A percentile compares a stretch with the other conserved stretches of the same genome.
Conservation (phyloP, 2,797 vertebrate species). For the Fringilla coelebs region DNA sequence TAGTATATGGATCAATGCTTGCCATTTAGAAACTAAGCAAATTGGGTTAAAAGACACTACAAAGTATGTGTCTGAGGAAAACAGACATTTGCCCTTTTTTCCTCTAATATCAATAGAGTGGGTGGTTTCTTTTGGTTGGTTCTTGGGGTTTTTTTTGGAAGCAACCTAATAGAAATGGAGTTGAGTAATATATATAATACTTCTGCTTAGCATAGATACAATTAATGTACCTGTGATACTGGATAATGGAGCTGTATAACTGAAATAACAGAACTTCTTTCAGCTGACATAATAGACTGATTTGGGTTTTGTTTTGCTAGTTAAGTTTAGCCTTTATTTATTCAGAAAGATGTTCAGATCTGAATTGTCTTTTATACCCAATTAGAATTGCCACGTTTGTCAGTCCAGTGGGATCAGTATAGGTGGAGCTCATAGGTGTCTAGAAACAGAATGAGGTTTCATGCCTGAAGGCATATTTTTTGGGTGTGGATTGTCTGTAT, state of each 20-base stretch:
- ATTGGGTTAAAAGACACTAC: neutral
- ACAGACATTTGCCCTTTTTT: neutral
- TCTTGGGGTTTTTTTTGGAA: neutral
- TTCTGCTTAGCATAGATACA: neutral
- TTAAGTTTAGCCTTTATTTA: neutral
- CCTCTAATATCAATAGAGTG: neutral
- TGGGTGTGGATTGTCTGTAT: neutral
- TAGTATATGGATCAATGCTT: neutral
- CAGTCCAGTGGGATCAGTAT: neutral
- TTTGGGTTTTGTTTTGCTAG: neutral
- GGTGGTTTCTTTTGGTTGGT: fast-evolving
- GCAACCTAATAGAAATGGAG: neutral
- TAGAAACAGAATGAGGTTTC: neutral
- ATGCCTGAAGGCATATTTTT: neutral
- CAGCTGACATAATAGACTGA: neutral
- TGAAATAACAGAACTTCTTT: neutral
- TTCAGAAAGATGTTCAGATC: neutral
- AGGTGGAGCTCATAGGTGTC: neutral
- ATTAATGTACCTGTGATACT: neutral
- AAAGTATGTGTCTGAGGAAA: neutral
- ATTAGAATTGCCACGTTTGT: neutral
- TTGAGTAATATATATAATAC: neutral
- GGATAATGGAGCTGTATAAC: neutral
- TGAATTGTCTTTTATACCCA: neutral
- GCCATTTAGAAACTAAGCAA: neutral